Conservation (phyloP, 2,797 vertebrate genomes). For the Cyprinodon diabolis region DNA sequence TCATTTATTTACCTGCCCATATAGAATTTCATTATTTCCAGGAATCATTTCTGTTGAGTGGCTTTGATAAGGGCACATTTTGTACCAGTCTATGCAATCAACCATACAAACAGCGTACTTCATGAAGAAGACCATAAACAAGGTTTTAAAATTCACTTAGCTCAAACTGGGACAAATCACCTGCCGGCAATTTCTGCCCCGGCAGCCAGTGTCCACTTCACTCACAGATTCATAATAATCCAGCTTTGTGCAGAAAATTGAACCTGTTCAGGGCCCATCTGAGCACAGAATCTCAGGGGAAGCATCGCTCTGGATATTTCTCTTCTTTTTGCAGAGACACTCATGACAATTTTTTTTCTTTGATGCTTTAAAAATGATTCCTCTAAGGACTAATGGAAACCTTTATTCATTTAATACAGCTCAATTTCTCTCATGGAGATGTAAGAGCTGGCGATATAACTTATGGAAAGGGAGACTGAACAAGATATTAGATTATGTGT, state of each 20-base stretch:
- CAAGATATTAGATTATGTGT: slow-evolving; percentile 22
- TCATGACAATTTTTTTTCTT: slow-evolving; percentile 63
- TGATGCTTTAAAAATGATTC: slow-evolving; percentile 62
- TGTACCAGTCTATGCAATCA: background rate
- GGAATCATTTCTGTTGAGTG: background rate
- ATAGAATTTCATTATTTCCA: background rate
- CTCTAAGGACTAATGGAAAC: slow-evolving; percentile 58
- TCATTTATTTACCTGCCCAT: background rate
- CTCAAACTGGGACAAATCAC: slow-evolving; percentile 43
- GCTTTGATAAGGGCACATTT: slow-evolving; percentile 17
- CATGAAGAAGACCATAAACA: slow-evolving; percentile 25
- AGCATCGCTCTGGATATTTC: slow-evolving; percentile 28
- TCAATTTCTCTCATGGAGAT: slow-evolving; percentile 48
- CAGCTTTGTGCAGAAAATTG: slow-evolving; percentile 54
- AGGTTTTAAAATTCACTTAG: slow-evolving; percentile 41
- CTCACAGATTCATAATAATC: slow-evolving; percentile 41
- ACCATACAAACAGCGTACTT: background rate
- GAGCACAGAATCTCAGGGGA: slow-evolving; percentile 26
- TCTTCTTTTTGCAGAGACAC: slow-evolving; percentile 47
- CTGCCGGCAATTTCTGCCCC: slow-evolving; percentile 37
- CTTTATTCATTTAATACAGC: slow-evolving; percentile 51
- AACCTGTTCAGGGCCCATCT: slow-evolving; percentile 45
- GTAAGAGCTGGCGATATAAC: slow-evolving; percentile 48
- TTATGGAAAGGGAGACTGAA: slow-evolving; percentile 18
- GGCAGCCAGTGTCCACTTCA: slow-evolving; percentile 43